Evolutionary conservation across 1,140 invertebrate genomes (phyloP).

Genomic region (Zaprionus camerounensis): DNA sequence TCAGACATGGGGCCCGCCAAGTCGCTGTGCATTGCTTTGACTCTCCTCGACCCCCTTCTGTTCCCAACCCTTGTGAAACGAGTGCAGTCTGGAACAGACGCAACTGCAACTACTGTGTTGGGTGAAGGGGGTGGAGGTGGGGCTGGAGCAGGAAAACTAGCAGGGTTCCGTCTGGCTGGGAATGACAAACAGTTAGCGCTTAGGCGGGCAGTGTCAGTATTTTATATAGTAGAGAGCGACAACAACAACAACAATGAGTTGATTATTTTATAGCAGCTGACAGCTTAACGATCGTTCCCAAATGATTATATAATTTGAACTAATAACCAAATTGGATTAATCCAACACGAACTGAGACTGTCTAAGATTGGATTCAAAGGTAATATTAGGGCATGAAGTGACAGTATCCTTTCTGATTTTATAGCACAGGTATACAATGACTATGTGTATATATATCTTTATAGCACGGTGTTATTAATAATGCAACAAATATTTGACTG

Average conservation of each 20-base stretch:
- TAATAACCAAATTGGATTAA: neutral
- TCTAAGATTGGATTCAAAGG: neutral
- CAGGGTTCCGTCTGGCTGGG: slow-evolving; percentile 2
- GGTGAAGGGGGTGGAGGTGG: neutral
- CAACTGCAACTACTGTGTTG: slow-evolving; percentile 4
- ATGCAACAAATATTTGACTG: too few relatives aligned
- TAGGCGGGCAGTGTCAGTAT: neutral
- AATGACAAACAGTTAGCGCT: slow-evolving; percentile 11
- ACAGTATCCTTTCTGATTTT: neutral
- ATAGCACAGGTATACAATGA: neutral
- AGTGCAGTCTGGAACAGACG: slow-evolving; percentile 13
- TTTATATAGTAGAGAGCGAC: neutral
- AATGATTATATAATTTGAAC: neutral
- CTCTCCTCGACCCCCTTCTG: neutral
- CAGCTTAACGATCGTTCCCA: slow-evolving; percentile 4
- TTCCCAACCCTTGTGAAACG: neutral
- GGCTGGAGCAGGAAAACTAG: neutral
- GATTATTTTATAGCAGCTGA: slow-evolving; percentile 7
- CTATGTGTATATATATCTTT: too few relatives aligned
- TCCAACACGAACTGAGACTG: neutral
- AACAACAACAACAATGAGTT: neutral
- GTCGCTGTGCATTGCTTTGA: slow-evolving; percentile 20
- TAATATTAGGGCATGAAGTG: too few relatives aligned
- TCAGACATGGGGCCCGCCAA: slow-evolving; percentile 65
- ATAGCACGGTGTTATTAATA: too few relatives aligned